phyloP scores from a whole-genome alignment of 2,113 vertebrate species.

The Microcebus jonahi region DNA sequence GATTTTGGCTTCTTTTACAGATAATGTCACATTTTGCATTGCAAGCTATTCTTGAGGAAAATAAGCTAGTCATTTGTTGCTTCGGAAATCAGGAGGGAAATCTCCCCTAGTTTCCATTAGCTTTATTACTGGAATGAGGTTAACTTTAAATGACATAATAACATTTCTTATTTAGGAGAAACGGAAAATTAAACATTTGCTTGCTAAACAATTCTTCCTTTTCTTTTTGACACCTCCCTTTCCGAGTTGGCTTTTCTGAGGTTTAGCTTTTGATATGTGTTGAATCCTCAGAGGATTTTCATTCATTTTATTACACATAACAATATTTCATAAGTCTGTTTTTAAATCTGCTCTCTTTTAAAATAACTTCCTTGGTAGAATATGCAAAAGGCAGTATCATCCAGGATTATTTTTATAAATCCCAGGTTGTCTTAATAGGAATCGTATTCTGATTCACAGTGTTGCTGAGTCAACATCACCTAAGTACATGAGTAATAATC shows the following conservation, averaged over 20 bases:
- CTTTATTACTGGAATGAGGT: constrained; percentile 10
- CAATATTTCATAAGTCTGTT: constrained; percentile 21
- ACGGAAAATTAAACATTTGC: constrained; percentile 15
- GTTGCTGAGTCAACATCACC: background rate
- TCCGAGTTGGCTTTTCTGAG: background rate
- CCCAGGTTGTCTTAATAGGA: constrained; percentile 19
- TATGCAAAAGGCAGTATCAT: background rate
- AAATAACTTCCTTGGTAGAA: background rate
- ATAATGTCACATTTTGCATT: constrained; percentile 32
- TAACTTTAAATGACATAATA: constrained; percentile 6
- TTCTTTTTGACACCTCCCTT: background rate
- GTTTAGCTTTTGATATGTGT: background rate
- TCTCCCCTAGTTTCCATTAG: background rate
- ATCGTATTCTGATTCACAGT: constrained; percentile 32
- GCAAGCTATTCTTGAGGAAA: background rate
- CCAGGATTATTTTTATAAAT: background rate
- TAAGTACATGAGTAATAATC: background rate
- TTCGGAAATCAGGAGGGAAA: constrained; percentile 23
- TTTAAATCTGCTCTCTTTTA: background rate
- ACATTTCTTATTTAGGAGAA: constrained; percentile 30
- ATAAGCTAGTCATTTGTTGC: background rate
- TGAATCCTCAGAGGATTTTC: background rate
- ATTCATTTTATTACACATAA: constrained; percentile 22
- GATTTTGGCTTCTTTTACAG: constrained; percentile 27
- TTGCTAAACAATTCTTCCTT: background rate